Base-by-base conservation (phyloP, 2,113 vertebrate genomes). In the Aphyosemion australe region DNA sequence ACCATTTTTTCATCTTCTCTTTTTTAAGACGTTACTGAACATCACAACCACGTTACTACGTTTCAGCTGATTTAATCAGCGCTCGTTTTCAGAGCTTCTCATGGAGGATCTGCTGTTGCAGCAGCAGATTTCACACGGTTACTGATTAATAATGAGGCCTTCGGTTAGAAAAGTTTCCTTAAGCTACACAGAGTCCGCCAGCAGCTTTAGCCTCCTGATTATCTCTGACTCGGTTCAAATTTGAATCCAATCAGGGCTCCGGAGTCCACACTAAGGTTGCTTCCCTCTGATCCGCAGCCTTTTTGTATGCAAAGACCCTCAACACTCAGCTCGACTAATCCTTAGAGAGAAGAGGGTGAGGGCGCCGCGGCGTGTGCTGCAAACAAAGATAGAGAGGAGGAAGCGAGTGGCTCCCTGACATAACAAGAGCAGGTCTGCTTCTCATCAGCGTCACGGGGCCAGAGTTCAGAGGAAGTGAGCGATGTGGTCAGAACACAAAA, bases 231-330 rank as follows among this genome's bases (percentile, higher is more conserved):
- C 47, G 52, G 46, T 64, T 68, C 56, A 63, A 71, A 48, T 26
- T 42, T 15, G 2, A 42, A 63, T 61, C 66, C 69, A 56, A 53
- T 79, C 66, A 48, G 34, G 39, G 52, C 54, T 57, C 51, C 16
- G 54, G 67, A 76, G 68, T 77, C 69, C 43, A 41, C 70, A 66
- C 63, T 66, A 50, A 78, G 63, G 65, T 75, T 70, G 66, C 64
- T 79, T 65, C 64, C 58, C 79, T 70, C 61, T 74, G 52, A 75
- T 72, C 59, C 65, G 8, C 64, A 15, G 31, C 72, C 20, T 51
- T 78, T 86, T 74, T 69, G 65, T 79, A 79, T 86, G 61, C 74
- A 82, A 71, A 84, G 62, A 50, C 63, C 65, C 73, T 79, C 46
- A 61, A 69, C 45, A 16, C 69, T 75, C 63, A 34, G 81, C 83